phyloP scores from a whole-genome alignment of 2,797 vertebrate species.

The Mionectes olivaceus region DNA sequence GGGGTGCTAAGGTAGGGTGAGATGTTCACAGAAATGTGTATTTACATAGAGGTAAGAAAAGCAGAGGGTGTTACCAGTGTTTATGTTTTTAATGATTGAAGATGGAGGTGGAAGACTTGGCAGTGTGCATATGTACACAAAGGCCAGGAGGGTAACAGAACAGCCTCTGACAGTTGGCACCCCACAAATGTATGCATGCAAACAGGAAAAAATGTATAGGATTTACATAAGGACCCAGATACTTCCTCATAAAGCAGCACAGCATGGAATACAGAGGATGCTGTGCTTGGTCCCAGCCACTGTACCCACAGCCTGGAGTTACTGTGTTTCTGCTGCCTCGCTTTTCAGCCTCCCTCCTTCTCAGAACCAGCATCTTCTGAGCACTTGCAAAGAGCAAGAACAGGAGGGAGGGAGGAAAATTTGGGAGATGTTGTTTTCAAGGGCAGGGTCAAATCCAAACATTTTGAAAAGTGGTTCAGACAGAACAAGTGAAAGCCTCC shows the following conservation, averaged over 20 bases:
- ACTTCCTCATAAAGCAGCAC: not conserved
- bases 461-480: not conserved
- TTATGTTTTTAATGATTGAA: not conserved
- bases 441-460: constrained; percentile 12
- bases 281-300: not conserved
- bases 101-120: not conserved
- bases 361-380: not conserved
- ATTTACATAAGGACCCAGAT: not conserved
- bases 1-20: not conserved
- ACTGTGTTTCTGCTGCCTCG: not conserved
- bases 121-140: not conserved
- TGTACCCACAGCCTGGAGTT: not conserved
- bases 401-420: not conserved
- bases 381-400: not conserved
- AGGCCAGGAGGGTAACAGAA: not conserved
- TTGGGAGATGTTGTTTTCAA: not conserved
- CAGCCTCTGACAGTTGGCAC: not conserved
- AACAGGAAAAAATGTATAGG: not conserved
- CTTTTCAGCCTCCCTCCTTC: not conserved
- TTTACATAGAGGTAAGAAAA: not conserved
- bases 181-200: accelerated
- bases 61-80: not conserved
- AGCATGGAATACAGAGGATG: not conserved
- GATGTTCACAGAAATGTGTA: not conserved
- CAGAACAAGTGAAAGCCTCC: not conserved